Conservation (phyloP, 1,140 invertebrate species). For the Pantala flavescens region DNA sequence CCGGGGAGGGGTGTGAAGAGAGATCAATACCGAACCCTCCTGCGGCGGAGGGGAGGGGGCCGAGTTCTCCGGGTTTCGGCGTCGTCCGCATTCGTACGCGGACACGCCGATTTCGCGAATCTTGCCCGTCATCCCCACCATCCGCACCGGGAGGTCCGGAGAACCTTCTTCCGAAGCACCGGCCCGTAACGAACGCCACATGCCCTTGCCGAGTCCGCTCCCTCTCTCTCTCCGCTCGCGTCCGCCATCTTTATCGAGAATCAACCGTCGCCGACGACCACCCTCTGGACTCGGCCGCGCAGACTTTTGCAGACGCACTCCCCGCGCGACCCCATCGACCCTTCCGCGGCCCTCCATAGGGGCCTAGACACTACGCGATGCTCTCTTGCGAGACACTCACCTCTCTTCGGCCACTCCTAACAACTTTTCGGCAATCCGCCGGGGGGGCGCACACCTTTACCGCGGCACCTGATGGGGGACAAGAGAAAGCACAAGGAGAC, state of each 20-base stretch:
- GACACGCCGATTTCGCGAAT: background rate
- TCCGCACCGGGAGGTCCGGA: background rate
- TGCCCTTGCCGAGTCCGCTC: background rate
- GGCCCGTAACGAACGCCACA: background rate
- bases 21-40: slow-evolving; percentile 4
- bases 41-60: background rate
- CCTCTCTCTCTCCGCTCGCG: background rate
- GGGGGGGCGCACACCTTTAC: no score
- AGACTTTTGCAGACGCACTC: background rate
- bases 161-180: no score
- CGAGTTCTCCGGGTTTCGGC: background rate
- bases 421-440: no score
- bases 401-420: no score
- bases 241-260: slow-evolving; percentile 5
- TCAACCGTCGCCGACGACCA: background rate
- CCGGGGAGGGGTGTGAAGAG: background rate
- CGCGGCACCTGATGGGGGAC: no score
- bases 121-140: background rate
- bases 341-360: no score
- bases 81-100: background rate
- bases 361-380: no score
- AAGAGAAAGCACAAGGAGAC: no score
- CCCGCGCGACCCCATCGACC: no score
- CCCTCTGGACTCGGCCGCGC: background rate
- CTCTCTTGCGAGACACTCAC: no score